phyloP scores from a whole-genome alignment of 2,888 invertebrate genomes.

The Neoaliturus tenellus region DNA sequence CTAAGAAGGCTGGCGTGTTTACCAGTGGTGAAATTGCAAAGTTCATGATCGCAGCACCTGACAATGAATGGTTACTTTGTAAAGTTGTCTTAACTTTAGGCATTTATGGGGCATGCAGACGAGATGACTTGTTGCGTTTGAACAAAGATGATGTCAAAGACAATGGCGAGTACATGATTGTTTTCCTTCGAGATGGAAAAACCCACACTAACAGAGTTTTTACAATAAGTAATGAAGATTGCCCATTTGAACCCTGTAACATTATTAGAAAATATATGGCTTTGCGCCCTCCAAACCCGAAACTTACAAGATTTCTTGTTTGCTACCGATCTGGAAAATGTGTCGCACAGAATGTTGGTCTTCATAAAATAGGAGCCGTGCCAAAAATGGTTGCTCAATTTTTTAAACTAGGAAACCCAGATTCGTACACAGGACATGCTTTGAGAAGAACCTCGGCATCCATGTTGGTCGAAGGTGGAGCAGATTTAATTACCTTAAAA shows the following conservation, averaged over 20 bases:
- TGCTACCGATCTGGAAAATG: too few species aligned
- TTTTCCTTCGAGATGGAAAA: too few species aligned
- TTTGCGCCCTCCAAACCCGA: too few species aligned
- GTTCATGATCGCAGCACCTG: background rate
- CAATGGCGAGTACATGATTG: too few species aligned
- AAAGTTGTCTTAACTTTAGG: background rate
- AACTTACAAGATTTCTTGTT: too few species aligned
- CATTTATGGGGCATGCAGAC: background rate
- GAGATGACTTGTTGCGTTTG: background rate
- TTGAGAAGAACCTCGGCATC: background rate
- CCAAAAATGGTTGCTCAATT: background rate
- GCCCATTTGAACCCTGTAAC: too few species aligned
- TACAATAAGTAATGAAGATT: too few species aligned
- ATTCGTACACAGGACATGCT: background rate
- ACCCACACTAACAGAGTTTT: too few species aligned
- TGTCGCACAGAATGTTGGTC: too few species aligned
- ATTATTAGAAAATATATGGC: too few species aligned
- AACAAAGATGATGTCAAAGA: too few species aligned
- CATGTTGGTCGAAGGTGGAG: background rate
- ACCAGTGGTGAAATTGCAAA: background rate
- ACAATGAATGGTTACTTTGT: background rate
- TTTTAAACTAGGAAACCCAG: background rate
- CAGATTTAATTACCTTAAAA: background rate
- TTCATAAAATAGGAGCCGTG: too few species aligned
- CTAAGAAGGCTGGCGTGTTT: background rate